Evolutionary conservation across 1,140 invertebrate species (phyloP).

Genomic region (Ooceraea biroi): DNA sequence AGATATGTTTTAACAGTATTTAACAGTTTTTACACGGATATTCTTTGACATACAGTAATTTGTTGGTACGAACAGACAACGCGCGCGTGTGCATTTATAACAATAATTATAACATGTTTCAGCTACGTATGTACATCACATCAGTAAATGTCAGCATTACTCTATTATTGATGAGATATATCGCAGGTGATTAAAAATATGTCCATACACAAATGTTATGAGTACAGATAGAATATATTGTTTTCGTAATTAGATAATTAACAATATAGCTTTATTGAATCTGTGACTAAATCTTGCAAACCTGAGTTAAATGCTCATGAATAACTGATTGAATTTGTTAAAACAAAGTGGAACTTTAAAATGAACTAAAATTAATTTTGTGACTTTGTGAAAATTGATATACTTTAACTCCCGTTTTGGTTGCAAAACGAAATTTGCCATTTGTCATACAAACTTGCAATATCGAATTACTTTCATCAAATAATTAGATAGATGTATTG

Average conservation of each 20-base stretch:
- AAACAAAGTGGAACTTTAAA: background rate
- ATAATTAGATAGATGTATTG: slow-evolving; percentile 14
- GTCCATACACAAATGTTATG: slow-evolving; percentile 35
- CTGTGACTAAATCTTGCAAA: background rate
- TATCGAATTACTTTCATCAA: background rate
- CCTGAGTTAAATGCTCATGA: background rate
- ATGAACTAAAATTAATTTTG: slow-evolving; percentile 6
- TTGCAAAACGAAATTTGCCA: slow-evolving; percentile 36
- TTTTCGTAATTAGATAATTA: slow-evolving; percentile 25
- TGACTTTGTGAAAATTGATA: slow-evolving; percentile 17
- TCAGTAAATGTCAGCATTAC: slow-evolving; percentile 64
- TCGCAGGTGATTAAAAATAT: slow-evolving; percentile 68
- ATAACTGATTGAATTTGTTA: slow-evolving; percentile 4
- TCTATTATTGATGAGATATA: slow-evolving; percentile 59
- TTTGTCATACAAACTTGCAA: slow-evolving; percentile 6
- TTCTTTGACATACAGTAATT: slow-evolving; percentile 27
- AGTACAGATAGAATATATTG: slow-evolving; percentile 37
- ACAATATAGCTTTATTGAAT: too few species aligned
- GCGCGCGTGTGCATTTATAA: slow-evolving; percentile 33
- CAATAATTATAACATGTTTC: slow-evolving; percentile 70
- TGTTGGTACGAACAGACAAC: slow-evolving; percentile 12
- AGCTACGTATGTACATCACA: slow-evolving; percentile 63
- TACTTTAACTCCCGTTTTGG: slow-evolving; percentile 1
- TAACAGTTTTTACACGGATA: slow-evolving; percentile 2
- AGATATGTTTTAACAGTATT: slow-evolving; percentile 6